Base-by-base conservation (phyloP, 2,113 vertebrate species). In the Odocoileus hemionus region DNA sequence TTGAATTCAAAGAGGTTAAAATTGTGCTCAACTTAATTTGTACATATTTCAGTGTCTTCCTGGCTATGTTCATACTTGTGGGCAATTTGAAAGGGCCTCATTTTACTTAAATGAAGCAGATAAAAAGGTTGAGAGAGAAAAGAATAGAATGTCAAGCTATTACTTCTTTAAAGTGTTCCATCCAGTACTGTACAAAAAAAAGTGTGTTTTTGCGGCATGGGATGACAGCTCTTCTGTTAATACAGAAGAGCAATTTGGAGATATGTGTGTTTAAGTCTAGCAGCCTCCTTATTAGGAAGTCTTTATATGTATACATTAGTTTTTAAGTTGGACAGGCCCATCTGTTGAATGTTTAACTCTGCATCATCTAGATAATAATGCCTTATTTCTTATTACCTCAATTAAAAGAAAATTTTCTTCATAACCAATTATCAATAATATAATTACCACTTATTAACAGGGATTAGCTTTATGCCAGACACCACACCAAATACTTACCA, bases 1-100 rank as follows among this genome's bases (percentile, higher is more conserved):
- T 78, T 92, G 33, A 96, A 91, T 90, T 70, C 90, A 97, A 74
- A 97, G n/a, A 91, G 86, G 26, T 82, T 86, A 82, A 67, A 93
- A 70, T 39, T 28, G 43, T 61, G 9, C 47, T 92, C 47, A 23
- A 91, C 26, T 89, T 89, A 82, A 96, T 88, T 36, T 91, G 13
- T 67, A 13, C 54, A n/a, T 58, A 89, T n/a, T 96, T 83, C 80
- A 95, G 17, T 85, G 13, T 85, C 64, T 87, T 43, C 45, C 54
- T 95, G 52, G 67, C 86, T 61, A 3, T 85, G 43, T 83, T 70
- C 58, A 25, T 52, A 79, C 39, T 10, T 5, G 39, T 47, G 52
- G 12, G 54, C 28, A 89, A 17, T 94, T 89, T 79, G 17, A 74
- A 94, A 95, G 61, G 74, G 3, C 36, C 28, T 85, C 57, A 50